Evolutionary conservation across 2,113 vertebrate genomes (phyloP).

Genomic region (Balaeniceps rex): DNA sequence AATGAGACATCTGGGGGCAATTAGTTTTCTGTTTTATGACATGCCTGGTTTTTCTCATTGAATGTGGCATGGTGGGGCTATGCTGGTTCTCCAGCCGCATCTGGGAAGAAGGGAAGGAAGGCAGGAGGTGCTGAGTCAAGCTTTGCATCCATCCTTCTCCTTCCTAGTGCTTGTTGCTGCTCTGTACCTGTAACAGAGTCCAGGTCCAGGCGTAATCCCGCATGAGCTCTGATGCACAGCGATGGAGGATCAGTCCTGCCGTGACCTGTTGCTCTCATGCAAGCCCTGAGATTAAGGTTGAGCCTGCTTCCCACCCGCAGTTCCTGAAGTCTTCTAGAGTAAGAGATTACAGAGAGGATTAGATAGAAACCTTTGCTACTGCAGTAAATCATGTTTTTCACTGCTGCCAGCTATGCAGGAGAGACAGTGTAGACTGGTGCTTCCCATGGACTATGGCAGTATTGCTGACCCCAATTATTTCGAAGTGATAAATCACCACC

Average conservation of each 20-base stretch:
- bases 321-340: neutral
- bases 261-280: neutral
- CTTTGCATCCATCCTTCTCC: neutral
- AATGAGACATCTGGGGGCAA: slow-evolving; percentile 41
- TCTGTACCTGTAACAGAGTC: neutral
- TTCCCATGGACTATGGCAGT: neutral
- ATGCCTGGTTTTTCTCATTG: neutral
- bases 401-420: neutral
- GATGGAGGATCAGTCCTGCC: neutral
- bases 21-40: neutral
- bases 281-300: neutral
- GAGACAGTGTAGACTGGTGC: rapidly evolving
- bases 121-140: neutral
- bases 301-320: neutral
- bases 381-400: neutral
- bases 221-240: rapidly evolving
- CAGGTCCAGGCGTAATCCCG: neutral
- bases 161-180: neutral
- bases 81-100: neutral
- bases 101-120: neutral
- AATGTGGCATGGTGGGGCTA: neutral
- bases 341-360: neutral
- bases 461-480: slow-evolving; percentile 9
- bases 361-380: neutral
- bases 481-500: neutral